A percentile compares a stretch with the other conserved stretches of the same genome.
Conservation (phyloP, 2,888 invertebrate species). For the Patella ulyssiponensis region DNA sequence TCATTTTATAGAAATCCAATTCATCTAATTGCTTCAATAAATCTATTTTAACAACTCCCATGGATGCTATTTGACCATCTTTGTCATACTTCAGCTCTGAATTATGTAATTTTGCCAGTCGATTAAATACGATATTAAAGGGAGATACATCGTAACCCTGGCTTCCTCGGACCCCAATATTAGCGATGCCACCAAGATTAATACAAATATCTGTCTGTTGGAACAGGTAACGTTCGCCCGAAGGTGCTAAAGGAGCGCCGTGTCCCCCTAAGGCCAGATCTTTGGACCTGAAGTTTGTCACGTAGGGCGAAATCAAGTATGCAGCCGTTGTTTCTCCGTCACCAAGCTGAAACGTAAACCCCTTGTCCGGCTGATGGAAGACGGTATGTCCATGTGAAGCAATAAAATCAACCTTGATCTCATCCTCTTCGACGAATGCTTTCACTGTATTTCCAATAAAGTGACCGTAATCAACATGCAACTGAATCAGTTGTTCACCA, state of each 20-base stretch:
- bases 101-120: constrained; percentile 47
- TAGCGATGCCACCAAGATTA: constrained; percentile 68
- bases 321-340: constrained; percentile 63
- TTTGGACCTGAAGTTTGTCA: constrained; percentile 64
- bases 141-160: constrained; percentile 62
- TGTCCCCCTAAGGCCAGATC: constrained; percentile 67
- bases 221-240: constrained; percentile 63
- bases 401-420: constrained; percentile 52
- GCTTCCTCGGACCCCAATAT: constrained; percentile 52
- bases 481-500: constrained; percentile 57
- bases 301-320: constrained; percentile 54
- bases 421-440: constrained; percentile 45
- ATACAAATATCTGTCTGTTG: constrained; percentile 59
- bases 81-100: constrained; percentile 48
- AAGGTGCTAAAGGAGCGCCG: constrained; percentile 66
- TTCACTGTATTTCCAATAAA: constrained; percentile 54
- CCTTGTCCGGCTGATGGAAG: constrained; percentile 64
- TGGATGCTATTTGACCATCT: constrained; percentile 57
- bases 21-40: constrained; percentile 53
- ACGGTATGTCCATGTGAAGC: constrained; percentile 66
- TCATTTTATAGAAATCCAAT: constrained; percentile 53
- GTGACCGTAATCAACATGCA: constrained; percentile 64
- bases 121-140: constrained; percentile 64
- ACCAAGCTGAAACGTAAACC: constrained; percentile 66
- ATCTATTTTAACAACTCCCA: constrained; percentile 47